These are phyloP conservation scores for Melozone crissalis DNA, from an alignment of 2,113 vertebrate species.

Conservation along the genomic window DNA sequence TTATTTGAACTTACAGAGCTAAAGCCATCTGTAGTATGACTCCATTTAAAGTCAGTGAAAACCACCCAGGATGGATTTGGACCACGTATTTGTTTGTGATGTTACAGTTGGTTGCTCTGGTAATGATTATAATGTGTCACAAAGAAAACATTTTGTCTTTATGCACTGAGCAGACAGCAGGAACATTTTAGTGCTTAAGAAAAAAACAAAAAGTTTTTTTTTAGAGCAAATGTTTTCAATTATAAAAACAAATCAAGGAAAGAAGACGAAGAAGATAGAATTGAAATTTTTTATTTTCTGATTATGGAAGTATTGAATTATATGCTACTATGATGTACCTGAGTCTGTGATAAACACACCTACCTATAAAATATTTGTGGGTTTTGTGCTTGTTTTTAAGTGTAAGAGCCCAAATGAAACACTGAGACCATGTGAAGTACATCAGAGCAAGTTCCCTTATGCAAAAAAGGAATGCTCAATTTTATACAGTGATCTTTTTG, in stretches of 20 bases:
- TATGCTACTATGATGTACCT: neutral
- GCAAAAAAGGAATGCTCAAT: slow-evolving; percentile 96
- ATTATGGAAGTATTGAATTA: neutral
- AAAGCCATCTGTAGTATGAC: neutral
- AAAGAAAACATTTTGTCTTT: slow-evolving; percentile 60
- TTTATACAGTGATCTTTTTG: slow-evolving; percentile 95
- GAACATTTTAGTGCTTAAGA: slow-evolving; percentile 38
- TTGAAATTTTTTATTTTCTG: neutral
- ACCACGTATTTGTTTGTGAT: slow-evolving; percentile 43
- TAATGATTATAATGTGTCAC: slow-evolving; percentile 55
- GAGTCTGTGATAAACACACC: neutral
- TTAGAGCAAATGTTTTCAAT: slow-evolving; percentile 22
- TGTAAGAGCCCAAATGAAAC: slow-evolving; percentile 88
- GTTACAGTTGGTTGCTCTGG: slow-evolving; percentile 64
- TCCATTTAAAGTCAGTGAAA: slow-evolving; percentile 58
- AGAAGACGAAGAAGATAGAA: neutral
- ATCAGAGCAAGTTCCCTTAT: slow-evolving; percentile 94
- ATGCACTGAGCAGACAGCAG: slow-evolving; percentile 7
- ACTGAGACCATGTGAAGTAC: slow-evolving; percentile 90
- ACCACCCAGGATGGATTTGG: slow-evolving; percentile 27
- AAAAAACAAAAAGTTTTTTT: slow-evolving; percentile 23
- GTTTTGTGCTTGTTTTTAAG: slow-evolving; percentile 70
- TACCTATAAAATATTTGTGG: neutral
- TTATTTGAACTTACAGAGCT: slow-evolving; percentile 33
- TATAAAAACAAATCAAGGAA: neutral